These are phyloP conservation scores for Dugesia japonica DNA, from an alignment of 2,888 invertebrate genomes.

Conservation along the genomic window DNA sequence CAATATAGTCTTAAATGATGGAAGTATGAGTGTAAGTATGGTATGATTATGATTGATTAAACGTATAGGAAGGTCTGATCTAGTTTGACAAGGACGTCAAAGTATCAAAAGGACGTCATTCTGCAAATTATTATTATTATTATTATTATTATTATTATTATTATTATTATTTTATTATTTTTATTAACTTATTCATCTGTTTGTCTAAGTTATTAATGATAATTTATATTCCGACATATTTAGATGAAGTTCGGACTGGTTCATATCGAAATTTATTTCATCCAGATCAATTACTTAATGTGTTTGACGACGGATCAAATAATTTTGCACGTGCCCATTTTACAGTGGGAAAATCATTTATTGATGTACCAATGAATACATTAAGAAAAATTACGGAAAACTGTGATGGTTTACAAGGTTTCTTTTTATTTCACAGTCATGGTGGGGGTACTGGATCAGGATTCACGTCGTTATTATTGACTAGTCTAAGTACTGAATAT, in stretches of 20 bases:
- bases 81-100: too few species aligned
- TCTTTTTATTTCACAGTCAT: constrained; percentile 73
- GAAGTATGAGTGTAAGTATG: too few species aligned
- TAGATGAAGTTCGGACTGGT: constrained; percentile 41
- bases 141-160: too few species aligned
- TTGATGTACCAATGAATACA: not conserved
- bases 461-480: constrained; percentile 71
- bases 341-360: constrained; percentile 50
- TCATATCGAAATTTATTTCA: constrained; percentile 41
- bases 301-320: constrained; percentile 41
- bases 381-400: constrained; percentile 61
- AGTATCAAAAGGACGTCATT: too few species aligned
- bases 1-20: too few species aligned
- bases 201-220: too few species aligned
- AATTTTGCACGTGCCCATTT: constrained; percentile 42
- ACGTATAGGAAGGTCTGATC: too few species aligned
- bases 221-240: too few species aligned
- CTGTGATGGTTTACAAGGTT: constrained; percentile 62
- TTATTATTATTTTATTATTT: too few species aligned
- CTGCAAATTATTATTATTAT: too few species aligned
- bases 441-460: constrained; percentile 75
- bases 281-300: constrained; percentile 40
- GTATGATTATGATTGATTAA: too few species aligned
- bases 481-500: constrained; percentile 64
- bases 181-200: too few species aligned